phyloP scores from a whole-genome alignment of 2,113 vertebrate genomes.

The Neogobius melanostomus region DNA sequence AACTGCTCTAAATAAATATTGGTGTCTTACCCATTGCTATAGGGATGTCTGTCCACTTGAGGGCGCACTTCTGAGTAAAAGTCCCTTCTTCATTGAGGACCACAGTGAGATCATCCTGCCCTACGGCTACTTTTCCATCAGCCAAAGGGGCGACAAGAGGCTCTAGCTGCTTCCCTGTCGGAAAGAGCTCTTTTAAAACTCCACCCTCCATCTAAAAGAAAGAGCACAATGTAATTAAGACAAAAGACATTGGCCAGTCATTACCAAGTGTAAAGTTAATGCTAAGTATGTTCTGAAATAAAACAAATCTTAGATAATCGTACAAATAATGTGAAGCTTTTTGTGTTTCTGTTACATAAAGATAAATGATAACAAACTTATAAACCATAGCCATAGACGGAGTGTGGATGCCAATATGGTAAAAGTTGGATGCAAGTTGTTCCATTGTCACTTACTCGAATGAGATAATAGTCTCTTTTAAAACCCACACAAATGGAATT shows the following conservation, averaged over 20 bases:
- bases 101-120: conserved; percentile 96
- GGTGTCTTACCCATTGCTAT: conserved; percentile 91
- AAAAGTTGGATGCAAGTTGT: too few relatives aligned
- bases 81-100: conserved; percentile 93
- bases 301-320: too few relatives aligned
- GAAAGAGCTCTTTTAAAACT: conserved; percentile 95
- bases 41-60: conserved; percentile 99
- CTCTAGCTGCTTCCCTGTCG: conserved; percentile 96
- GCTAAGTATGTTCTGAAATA: too few relatives aligned
- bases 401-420: too few relatives aligned
- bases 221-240: background rate
- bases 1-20: too few relatives aligned
- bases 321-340: too few relatives aligned
- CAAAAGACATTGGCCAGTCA: too few relatives aligned
- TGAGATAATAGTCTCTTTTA: conserved; percentile 97
- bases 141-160: conserved; percentile 92
- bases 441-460: conserved; percentile 79
- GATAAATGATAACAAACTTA: too few relatives aligned
- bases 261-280: too few relatives aligned
- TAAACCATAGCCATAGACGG: too few relatives aligned
- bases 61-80: conserved; percentile 95
- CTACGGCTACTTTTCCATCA: conserved; percentile 95
- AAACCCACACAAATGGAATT: conserved; percentile 98
- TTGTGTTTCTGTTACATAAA: too few relatives aligned
- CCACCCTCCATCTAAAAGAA: conserved; percentile 91